Evolutionary conservation across 2,888 invertebrate species (phyloP).

Genomic region (Zygogramma bicolorata): DNA sequence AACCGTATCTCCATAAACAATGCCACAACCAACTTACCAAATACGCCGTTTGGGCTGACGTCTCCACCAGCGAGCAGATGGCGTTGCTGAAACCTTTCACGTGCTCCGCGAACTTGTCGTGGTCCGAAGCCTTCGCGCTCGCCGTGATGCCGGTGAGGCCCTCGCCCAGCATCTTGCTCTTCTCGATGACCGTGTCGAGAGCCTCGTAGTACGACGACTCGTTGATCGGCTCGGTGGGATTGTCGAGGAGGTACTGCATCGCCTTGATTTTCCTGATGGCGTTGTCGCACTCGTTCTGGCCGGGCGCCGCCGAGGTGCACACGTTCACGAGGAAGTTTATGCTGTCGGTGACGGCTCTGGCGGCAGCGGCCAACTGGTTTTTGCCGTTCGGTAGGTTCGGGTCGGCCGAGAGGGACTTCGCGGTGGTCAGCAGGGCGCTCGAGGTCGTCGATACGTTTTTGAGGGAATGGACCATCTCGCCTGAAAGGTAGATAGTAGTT

Average conservation of each 20-base stretch:
- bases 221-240: constrained; percentile 88
- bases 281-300: constrained; percentile 96
- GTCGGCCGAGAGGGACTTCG: constrained; percentile 91
- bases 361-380: constrained; percentile 89
- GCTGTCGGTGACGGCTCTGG: constrained; percentile 90
- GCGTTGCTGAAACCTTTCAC: constrained; percentile 87
- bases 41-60: constrained; percentile 95
- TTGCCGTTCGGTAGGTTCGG: constrained; percentile 90
- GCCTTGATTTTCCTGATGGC: constrained; percentile 93
- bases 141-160: constrained; percentile 96
- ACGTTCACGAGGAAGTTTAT: constrained; percentile 91
- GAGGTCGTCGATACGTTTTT: constrained; percentile 90
- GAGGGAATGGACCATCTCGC: constrained; percentile 87
- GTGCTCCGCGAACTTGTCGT: constrained; percentile 86
- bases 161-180: constrained; percentile 84
- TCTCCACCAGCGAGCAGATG: constrained; percentile 92
- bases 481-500: too few species aligned
- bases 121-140: constrained; percentile 88
- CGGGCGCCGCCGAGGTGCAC: constrained; percentile 88
- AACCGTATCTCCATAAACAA: too few species aligned
- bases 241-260: constrained; percentile 83
- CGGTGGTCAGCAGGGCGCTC: constrained; percentile 86
- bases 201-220: constrained; percentile 94
- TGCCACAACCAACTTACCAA: constrained; percentile 70
- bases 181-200: constrained; percentile 89